Evolutionary conservation across 2,113 vertebrate genomes (phyloP), one percentile per base, ranked within the genome.

Genomic region (Egretta garzetta): DNA sequence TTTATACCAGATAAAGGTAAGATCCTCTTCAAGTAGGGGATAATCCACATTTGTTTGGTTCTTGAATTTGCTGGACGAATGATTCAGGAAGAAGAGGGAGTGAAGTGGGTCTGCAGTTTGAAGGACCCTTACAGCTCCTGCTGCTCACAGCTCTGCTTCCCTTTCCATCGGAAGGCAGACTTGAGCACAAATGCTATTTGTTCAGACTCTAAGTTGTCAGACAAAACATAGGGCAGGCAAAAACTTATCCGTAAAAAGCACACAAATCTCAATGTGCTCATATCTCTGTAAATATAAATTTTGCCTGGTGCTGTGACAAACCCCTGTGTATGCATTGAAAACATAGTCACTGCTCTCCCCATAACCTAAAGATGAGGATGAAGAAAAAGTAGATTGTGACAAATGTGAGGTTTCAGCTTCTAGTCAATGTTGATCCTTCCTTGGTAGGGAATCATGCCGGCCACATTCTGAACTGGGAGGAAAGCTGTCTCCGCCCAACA

Each of bases 31-130:
- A 71, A 0, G 6, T 18, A 26, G n/a, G 32, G 43, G 70, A 93
- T 94, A 96, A 97, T 91, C 84, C 77, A 60, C 39, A 35, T 90
- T 84, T 85, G 52, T 79, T 91, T 75, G 39, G 66, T 85, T 80
- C 77, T 93, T 81, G 70, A 91, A 73, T 87, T 77, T 82, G 26
- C 70, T 71, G 93, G 91, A 93, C 84, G 84, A 75, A 81, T 1
- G 33, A 72, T 67, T 63, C 41, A 63, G 76, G 75, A 71, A 68
- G 83, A 49, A 83, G 72, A 87, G 89, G 56, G 56, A 75, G n/a
- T 52, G 75, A 86, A 91, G 72, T 59, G 76, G 80, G 20, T 80
- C 53, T 89, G 77, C 4, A 10, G 33, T 84, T 47, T 96, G 91
- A 95, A 94, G 91, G 60, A 52, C 73, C 22, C 84, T 94, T 79